These are phyloP conservation scores for Meleagris gallopavo DNA, from an alignment of 2,113 vertebrate species.

Conservation along the genomic window DNA sequence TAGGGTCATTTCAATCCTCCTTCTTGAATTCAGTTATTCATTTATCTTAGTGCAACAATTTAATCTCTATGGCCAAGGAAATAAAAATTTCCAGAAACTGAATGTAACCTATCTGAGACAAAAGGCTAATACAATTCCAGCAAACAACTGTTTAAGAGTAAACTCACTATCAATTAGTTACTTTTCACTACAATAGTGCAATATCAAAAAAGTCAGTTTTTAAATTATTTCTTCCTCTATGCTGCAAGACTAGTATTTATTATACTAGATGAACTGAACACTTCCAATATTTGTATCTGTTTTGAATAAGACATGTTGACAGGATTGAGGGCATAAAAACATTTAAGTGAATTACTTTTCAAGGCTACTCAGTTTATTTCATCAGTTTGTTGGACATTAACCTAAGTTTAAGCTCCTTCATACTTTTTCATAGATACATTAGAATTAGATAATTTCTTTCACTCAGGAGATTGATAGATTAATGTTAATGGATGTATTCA, in stretches of 20 bases:
- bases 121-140: background rate
- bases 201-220: background rate
- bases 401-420: background rate
- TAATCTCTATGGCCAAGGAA: background rate
- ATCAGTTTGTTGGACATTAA: background rate
- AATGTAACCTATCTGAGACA: background rate
- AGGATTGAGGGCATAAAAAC: conserved; percentile 2
- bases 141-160: background rate
- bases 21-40: background rate
- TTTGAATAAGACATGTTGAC: conserved; percentile 26
- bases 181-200: background rate
- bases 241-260: background rate
- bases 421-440: background rate
- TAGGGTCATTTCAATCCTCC: background rate
- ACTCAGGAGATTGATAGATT: background rate
- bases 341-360: background rate
- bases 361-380: background rate
- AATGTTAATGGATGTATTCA: background rate
- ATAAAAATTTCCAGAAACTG: background rate
- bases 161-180: background rate
- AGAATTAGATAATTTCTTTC: background rate
- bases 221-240: background rate
- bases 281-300: background rate
- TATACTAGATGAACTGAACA: background rate
- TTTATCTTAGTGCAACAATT: background rate